Base-by-base conservation (phyloP, 2,113 vertebrate genomes). In the Pantherophis guttatus region DNA sequence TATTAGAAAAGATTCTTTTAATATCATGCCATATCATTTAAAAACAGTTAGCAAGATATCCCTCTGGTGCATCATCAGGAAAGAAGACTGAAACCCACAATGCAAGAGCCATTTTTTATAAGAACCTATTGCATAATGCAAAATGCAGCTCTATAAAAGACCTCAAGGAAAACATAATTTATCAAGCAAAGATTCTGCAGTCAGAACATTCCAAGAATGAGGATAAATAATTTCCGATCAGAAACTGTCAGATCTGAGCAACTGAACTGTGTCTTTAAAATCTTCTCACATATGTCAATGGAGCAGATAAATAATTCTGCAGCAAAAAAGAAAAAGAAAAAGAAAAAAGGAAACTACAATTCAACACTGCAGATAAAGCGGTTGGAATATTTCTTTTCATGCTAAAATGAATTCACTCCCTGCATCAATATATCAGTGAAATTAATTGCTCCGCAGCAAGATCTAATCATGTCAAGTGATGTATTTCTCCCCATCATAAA, bases 201-300 rank as follows among this genome's bases (percentile, higher is more conserved):
- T 15, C 53, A 85, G 39, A 19, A 5, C 19, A 1, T 81, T 81
- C 26, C 75, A 89, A 57, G 53, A 57, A 70, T 12, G 58, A 24
- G 48, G 33, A 26, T 9, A 58, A 54, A 89, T 54, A 55, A 12
- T 48, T 92, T 81, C 33, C 5, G 23, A 12, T 55, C 59, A 88
- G 59, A 89, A 89, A 81, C 17, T 89, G 54, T 6, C 65, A n/a
- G 44, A 8, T 44, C 11, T 92, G 53, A 54, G 24, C 53, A 89
- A n/a, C 39, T 81, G 33, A 89, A 85, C 29, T 48, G n/a, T 29
- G 26, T 29, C 70, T 93, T 86, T 86, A 93, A 90, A 92, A 62
- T 29, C 85, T n/a, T 86, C 54, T 85, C 48, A 44, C 0, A 4
- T 0, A 19, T 44, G 44, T 89, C 65, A 59, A 2, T 15, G 39